phyloP scores from a whole-genome alignment of 2,888 invertebrate species.

The Galerucella calmariensis region DNA sequence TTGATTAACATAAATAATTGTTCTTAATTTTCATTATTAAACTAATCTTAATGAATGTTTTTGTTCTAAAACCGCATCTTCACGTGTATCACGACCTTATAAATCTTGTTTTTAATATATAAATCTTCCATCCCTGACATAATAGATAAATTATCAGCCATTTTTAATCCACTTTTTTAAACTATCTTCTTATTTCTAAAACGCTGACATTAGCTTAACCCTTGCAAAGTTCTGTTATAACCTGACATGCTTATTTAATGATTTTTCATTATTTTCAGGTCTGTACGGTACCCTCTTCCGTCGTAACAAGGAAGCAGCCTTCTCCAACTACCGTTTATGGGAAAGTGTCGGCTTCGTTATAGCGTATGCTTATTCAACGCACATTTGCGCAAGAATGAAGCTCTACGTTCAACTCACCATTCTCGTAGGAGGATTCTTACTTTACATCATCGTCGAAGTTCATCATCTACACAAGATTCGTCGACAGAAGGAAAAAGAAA shows the following conservation, averaged over 20 bases:
- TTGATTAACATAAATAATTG: neutral
- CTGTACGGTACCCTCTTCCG: conserved; percentile 88
- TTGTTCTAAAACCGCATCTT: neutral
- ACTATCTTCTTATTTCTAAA: neutral
- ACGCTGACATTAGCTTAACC: too few relatives aligned
- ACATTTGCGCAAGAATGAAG: conserved; percentile 87
- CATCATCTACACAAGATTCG: conserved; percentile 84
- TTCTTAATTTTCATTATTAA: neutral
- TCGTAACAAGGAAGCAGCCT: conserved; percentile 91
- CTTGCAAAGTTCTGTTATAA: too few relatives aligned
- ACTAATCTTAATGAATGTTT: neutral
- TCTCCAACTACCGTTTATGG: conserved; percentile 91
- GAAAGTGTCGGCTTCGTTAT: conserved; percentile 91
- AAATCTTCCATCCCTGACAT: neutral
- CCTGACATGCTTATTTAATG: neutral
- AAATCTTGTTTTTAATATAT: neutral
- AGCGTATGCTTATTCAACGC: conserved; percentile 89
- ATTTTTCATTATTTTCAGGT: conserved; percentile 67
- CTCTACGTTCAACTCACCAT: conserved; percentile 86
- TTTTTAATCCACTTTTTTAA: neutral
- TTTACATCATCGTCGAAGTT: conserved; percentile 85
- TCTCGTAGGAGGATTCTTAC: conserved; percentile 77
- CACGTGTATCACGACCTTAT: neutral
- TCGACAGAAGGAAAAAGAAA: conserved; percentile 75
- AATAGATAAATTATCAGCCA: neutral